phyloP scores from a whole-genome alignment of 2,113 vertebrate species.

The Elephantulus edwardii region DNA sequence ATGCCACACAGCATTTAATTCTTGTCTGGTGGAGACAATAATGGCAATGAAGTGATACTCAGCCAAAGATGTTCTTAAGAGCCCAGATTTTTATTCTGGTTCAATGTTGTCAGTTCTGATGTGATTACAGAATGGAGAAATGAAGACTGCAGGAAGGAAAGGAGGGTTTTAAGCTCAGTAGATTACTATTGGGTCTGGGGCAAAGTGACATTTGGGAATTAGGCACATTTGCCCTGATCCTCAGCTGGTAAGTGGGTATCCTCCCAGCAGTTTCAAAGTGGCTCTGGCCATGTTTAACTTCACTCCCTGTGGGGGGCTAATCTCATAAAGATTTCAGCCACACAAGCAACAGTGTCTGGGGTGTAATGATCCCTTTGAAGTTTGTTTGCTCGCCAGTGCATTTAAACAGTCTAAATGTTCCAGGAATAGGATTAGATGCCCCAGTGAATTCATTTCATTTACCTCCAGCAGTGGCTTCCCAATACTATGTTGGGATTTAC shows the following conservation, averaged over 20 bases:
- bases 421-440: conserved; percentile 90
- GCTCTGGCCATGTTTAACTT: conserved; percentile 84
- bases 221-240: conserved; percentile 70
- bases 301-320: conserved; percentile 86
- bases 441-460: conserved; percentile 89
- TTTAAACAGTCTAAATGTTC: conserved; percentile 88
- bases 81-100: neutral
- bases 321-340: conserved; percentile 90
- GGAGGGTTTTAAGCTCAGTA: neutral
- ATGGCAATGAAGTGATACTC: neutral
- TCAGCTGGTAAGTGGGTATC: conserved; percentile 79
- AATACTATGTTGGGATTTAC: conserved; percentile 84
- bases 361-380: conserved; percentile 91
- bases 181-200: conserved; percentile 18
- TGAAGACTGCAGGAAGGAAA: neutral
- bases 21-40: neutral
- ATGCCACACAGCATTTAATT: neutral
- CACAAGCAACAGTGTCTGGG: conserved; percentile 87
- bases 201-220: conserved; percentile 60
- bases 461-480: conserved; percentile 88
- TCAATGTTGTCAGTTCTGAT: neutral
- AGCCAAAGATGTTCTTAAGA: conserved; percentile 46
- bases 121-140: conserved; percentile 27
- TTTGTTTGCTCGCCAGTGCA: conserved; percentile 89
- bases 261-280: conserved; percentile 85